Evolutionary conservation across 1,140 invertebrate species (phyloP).

Genomic region (Atta colombica): DNA sequence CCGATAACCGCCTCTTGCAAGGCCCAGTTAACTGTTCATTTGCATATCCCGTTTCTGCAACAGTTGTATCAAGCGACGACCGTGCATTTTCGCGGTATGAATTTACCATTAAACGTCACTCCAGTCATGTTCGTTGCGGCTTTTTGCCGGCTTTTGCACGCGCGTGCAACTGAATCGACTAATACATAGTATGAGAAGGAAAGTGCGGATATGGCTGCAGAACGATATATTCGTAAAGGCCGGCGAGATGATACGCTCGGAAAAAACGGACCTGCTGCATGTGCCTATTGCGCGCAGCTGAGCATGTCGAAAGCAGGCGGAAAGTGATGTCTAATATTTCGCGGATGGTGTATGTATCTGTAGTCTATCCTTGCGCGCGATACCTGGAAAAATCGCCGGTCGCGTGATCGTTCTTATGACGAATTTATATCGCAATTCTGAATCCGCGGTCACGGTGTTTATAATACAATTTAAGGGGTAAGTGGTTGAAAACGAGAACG

Average conservation of each 20-base stretch:
- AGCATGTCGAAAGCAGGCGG: slow-evolving; percentile 43
- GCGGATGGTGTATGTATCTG: neutral
- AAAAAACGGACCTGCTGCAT: slow-evolving; percentile 20
- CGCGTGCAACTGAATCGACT: slow-evolving; percentile 32
- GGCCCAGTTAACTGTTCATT: slow-evolving; percentile 73
- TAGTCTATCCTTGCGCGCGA: neutral
- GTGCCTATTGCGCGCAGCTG: slow-evolving; percentile 11
- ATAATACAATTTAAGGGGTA: slow-evolving; percentile 13
- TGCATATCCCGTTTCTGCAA: slow-evolving; percentile 75
- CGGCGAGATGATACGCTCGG: slow-evolving; percentile 48
- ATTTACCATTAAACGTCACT: slow-evolving; percentile 40
- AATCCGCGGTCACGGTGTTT: slow-evolving; percentile 29
- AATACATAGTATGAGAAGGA: slow-evolving; percentile 41
- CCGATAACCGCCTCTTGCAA: slow-evolving; percentile 52
- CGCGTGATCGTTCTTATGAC: slow-evolving; percentile 37
- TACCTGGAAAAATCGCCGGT: slow-evolving; percentile 41
- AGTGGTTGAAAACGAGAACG: slow-evolving; percentile 35
- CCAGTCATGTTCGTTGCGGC: neutral
- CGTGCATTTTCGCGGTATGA: slow-evolving; percentile 46
- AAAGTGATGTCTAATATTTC: slow-evolving; percentile 61
- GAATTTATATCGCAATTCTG: slow-evolving; percentile 31
- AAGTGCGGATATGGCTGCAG: slow-evolving; percentile 34
- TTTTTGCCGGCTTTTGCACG: slow-evolving; percentile 21
- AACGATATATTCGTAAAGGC: slow-evolving; percentile 32
- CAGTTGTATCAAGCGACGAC: slow-evolving; percentile 61